A percentile compares a stretch with the other conserved stretches of the same genome.
phyloP scores from a whole-genome alignment of 1,140 invertebrate genomes.

The Carcinoscorpius rotundicauda region DNA sequence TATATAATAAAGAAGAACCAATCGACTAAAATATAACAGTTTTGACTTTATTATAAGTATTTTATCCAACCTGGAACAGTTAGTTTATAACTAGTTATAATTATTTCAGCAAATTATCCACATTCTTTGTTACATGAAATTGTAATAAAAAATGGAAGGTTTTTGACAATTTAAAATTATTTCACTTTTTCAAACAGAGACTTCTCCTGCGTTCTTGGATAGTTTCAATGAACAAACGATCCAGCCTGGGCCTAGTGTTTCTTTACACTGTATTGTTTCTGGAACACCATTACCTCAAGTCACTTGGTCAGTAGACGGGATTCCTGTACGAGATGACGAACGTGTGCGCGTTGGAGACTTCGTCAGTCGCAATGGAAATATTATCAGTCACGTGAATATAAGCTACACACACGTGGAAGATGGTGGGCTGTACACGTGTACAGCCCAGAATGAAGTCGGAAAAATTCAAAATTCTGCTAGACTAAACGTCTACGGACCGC shows the following conservation, averaged over 20 bases:
- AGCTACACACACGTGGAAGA: constrained; percentile 82
- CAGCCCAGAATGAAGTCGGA: constrained; percentile 82
- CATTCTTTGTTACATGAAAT: no score
- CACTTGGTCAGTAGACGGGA: constrained; percentile 23
- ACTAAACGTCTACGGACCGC: constrained; percentile 82
- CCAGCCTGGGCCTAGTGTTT: constrained; percentile 15
- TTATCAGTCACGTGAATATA: constrained; percentile 87
- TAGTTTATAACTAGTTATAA: no score
- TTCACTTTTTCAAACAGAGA: constrained; percentile 28
- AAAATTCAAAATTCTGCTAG: constrained; percentile 68
- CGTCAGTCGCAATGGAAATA: constrained; percentile 50
- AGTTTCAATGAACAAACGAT: constrained; percentile 13
- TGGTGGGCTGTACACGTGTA: constrained; percentile 83
- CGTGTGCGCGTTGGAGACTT: constrained; percentile 29
- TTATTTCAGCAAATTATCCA: no score
- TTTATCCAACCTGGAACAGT: no score
- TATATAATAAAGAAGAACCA: no score
- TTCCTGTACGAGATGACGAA: constrained; percentile 24
- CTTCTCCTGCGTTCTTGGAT: constrained; percentile 12
- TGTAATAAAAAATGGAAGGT: no score
- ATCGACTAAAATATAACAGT: no score
- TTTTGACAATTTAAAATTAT: no score
- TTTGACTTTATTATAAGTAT: no score
- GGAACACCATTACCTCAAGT: constrained; percentile 21
- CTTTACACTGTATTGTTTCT: constrained; percentile 21